Evolutionary conservation across 53 echinoderm and acorn worm species (phyloP), one percentile per base, ranked within the genome.

Genomic region (Paracentrotus lividus): DNA sequence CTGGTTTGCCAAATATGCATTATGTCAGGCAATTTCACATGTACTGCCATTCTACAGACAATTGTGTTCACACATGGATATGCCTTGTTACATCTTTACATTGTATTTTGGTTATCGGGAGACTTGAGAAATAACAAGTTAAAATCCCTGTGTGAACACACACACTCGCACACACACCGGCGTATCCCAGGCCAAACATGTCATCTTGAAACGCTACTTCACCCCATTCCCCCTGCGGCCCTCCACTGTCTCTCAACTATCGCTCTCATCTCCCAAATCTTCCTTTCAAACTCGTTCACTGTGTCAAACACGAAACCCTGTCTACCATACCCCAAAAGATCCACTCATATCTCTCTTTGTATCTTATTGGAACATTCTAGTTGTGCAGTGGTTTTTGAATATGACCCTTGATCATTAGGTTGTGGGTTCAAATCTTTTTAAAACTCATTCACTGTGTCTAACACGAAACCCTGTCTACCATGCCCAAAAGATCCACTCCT

Each of bases 201-300:
- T 64, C 89, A 64, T 56, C 89, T 61, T 42, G 13, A 43, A 64
- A 45, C 89, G 42, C 89, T 61, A 42, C 89, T 89, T 64, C 60
- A 89, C 34, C n/a, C n/a, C 86, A 15, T 36, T 42, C 55, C 89
- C 89, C 89, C 89, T 89, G 89, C 89, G 89, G 89, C 89, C 57
- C 89, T 89, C 64, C 40, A 61, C 89, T 6, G 27, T 59, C 64
- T 64, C 59, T 89, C 89, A 87, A 12, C 54, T 38, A 34, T 20
- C 65, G 26, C 56, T 86, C 86, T 86, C 86, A 86, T 86, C 86
- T 86, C 86, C 56, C 86, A 55, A 45, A 44, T 86, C 86, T 54
- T 56, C 33, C 31, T 86, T 44, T 56, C 38, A 36, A n/a, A 81
- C 47, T 47, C 47, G 47, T 81, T 81, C 81, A 47, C 81, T n/a